Evolutionary conservation across 1,140 invertebrate species (phyloP).

Genomic region (Protaetia brevitarsis): DNA sequence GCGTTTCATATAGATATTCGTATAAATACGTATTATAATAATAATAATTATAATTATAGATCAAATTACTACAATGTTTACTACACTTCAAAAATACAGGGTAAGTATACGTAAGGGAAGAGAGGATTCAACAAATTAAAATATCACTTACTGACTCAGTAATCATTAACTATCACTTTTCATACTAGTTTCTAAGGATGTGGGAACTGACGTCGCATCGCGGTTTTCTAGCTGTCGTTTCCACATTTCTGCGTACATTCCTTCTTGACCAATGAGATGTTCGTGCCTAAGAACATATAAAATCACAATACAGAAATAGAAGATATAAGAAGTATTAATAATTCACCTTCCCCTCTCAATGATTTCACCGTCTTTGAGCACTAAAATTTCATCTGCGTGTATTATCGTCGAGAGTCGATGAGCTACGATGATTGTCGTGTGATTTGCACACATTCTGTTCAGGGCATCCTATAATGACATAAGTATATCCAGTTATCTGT

Average conservation of each 20-base stretch:
- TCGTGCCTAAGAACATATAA: slow-evolving; percentile 65
- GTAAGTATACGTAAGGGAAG: neutral
- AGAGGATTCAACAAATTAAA: slow-evolving; percentile 8
- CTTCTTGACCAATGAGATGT: slow-evolving; percentile 65
- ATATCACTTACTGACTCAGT: neutral
- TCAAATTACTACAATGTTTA: neutral
- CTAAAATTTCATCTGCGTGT: slow-evolving; percentile 89
- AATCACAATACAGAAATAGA: slow-evolving; percentile 7
- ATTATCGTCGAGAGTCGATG: slow-evolving; percentile 92
- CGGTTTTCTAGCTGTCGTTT: slow-evolving; percentile 71
- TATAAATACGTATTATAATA: neutral
- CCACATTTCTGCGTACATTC: slow-evolving; percentile 87
- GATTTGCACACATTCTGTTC: slow-evolving; percentile 72
- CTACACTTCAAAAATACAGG: neutral
- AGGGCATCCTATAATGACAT: slow-evolving; percentile 57
- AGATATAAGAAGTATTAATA: neutral
- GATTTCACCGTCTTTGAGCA: slow-evolving; percentile 85
- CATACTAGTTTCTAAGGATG: slow-evolving; percentile 28
- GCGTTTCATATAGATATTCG: neutral
- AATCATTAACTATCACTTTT: slow-evolving; percentile 24
- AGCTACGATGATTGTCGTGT: slow-evolving; percentile 90
- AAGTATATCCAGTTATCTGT: neutral
- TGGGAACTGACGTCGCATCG: slow-evolving; percentile 24
- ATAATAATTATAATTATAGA: neutral
- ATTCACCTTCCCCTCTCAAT: slow-evolving; percentile 83